phyloP scores from a whole-genome alignment of 2,888 invertebrate species.

The Campoplex capitator region DNA sequence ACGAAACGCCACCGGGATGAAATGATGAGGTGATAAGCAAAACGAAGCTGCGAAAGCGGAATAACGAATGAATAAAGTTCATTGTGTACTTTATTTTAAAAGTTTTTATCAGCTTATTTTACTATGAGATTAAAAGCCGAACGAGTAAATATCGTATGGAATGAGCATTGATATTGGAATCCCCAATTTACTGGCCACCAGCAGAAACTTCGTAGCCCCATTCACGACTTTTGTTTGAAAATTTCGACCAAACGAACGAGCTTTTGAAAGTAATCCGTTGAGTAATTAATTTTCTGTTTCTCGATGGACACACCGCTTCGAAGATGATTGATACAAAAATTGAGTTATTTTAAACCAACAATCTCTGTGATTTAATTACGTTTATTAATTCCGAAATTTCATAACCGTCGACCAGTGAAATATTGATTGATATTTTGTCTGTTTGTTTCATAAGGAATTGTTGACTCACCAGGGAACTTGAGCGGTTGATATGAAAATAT shows the following conservation, averaged over 20 bases:
- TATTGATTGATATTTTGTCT: no score
- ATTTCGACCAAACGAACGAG: no score
- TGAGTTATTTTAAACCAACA: no score
- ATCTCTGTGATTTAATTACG: no score
- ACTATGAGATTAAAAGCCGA: not conserved
- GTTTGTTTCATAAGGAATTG: not conserved
- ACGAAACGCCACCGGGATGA: slow-evolving; percentile 11
- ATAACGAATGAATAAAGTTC: slow-evolving; percentile 55
- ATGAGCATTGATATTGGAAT: not conserved
- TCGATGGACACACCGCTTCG: no score
- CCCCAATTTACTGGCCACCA: not conserved
- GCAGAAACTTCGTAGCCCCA: no score
- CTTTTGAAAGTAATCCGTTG: no score
- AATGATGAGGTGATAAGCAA: slow-evolving; percentile 51
- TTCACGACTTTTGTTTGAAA: no score
- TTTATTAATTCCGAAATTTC: no score
- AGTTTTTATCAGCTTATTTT: not conserved
- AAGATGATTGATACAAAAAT: no score
- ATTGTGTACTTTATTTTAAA: slow-evolving; percentile 27
- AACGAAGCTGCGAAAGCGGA: slow-evolving; percentile 24
- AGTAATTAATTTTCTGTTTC: no score
- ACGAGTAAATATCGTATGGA: not conserved
- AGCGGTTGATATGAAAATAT: slow-evolving; percentile 92
- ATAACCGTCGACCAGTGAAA: no score
- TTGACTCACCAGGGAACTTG: slow-evolving; percentile 91